phyloP scores from a whole-genome alignment of 2,113 vertebrate genomes.

The Ictalurus punctatus region DNA sequence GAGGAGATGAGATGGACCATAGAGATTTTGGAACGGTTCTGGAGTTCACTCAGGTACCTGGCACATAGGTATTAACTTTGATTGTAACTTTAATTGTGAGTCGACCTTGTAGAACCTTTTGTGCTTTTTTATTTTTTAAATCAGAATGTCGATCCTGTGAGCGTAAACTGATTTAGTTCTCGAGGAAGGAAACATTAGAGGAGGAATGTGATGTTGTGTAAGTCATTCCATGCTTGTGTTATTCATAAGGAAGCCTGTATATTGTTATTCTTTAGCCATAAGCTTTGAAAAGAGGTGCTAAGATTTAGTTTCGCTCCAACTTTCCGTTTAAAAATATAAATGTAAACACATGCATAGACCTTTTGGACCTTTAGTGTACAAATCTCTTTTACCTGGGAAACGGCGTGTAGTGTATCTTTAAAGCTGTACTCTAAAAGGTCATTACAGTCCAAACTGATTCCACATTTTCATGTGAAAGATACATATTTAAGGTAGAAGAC shows the following conservation, averaged over 20 bases:
- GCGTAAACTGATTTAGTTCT: neutral
- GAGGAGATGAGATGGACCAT: neutral
- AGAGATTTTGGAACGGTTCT: constrained; percentile 23
- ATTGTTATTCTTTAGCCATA: neutral
- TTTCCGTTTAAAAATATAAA: neutral
- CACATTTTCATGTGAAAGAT: neutral
- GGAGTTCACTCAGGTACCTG: constrained; percentile 20
- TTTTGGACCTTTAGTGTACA: neutral
- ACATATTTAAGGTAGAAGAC: neutral
- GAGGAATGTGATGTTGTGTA: neutral
- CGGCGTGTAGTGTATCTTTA: neutral
- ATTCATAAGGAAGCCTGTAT: neutral
- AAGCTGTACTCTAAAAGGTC: neutral
- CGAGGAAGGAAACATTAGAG: neutral
- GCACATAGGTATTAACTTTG: neutral
- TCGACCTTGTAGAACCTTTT: neutral
- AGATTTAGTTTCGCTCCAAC: neutral
- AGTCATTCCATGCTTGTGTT: neutral
- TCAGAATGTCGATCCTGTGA: neutral
- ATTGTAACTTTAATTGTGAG: constrained; percentile 11
- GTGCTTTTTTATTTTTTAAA: neutral
- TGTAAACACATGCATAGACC: neutral
- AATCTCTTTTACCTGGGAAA: neutral
- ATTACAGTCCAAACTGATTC: neutral
- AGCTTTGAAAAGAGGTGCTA: neutral